Conservation (phyloP, 2,797 vertebrate species). For the Otolemur crassicaudatus region DNA sequence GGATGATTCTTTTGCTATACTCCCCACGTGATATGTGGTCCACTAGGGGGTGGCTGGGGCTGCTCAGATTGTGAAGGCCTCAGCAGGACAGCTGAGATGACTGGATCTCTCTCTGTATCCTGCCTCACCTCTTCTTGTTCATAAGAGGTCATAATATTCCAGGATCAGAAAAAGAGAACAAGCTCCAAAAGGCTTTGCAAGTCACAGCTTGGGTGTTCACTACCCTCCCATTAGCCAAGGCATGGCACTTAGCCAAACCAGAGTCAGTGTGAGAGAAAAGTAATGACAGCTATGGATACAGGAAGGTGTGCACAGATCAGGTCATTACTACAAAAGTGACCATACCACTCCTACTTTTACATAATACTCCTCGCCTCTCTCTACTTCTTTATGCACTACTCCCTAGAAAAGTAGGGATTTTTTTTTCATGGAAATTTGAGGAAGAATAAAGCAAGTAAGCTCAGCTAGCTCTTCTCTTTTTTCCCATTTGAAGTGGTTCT, state of each 20-base stretch:
- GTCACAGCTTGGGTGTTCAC: not conserved
- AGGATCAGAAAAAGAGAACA: not conserved
- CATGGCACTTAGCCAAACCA: not conserved
- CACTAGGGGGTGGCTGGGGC: not conserved
- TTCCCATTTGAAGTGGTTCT: not conserved
- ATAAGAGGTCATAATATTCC: not conserved
- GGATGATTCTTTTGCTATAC: not conserved
- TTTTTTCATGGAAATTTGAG: not conserved
- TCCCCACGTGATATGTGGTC: not conserved
- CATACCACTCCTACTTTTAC: not conserved
- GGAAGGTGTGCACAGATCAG: not conserved
- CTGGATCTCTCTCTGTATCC: not conserved
- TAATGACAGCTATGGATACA: not conserved
- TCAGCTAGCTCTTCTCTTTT: not conserved
- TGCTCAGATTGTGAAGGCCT: not conserved
- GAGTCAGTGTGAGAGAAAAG: not conserved
- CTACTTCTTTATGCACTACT: not conserved
- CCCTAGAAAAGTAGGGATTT: not conserved
- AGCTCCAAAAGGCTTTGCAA: not conserved
- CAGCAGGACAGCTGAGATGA: not conserved
- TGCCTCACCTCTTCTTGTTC: not conserved
- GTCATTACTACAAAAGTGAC: not conserved
- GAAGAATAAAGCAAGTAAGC: not conserved
- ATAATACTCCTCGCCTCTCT: not conserved
- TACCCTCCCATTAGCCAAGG: constrained; percentile 11